A percentile compares a stretch with the other conserved stretches of the same genome.
phyloP scores from a whole-genome alignment of 2,888 invertebrate genomes.

The Lasioglossum oenotherae region DNA sequence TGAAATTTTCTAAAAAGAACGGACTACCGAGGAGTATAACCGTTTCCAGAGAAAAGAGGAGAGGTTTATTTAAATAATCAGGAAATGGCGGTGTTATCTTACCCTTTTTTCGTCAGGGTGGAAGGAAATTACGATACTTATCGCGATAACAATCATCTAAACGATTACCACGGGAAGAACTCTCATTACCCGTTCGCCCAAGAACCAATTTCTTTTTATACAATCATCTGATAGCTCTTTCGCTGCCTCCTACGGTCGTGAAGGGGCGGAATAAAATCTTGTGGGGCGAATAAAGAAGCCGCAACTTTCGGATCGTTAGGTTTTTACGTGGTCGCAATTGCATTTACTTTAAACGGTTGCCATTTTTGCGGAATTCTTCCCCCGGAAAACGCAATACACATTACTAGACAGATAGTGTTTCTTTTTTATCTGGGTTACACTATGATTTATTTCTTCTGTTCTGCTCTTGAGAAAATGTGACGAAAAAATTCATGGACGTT shows the following conservation, averaged over 20 bases:
- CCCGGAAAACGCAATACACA: not conserved
- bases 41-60: not conserved
- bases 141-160: constrained; percentile 49
- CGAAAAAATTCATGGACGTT: too few relatives aligned
- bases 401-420: not conserved
- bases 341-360: constrained; percentile 29
- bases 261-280: constrained; percentile 38
- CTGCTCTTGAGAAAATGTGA: too few relatives aligned
- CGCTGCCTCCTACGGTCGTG: constrained; percentile 27
- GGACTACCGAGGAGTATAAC: not conserved
- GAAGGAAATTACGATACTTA: constrained; percentile 44
- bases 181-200: constrained; percentile 54
- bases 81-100: not conserved
- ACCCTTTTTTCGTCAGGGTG: not conserved
- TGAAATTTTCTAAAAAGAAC: not conserved
- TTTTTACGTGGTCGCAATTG: constrained; percentile 28
- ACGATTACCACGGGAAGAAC: constrained; percentile 40
- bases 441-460: too few relatives aligned
- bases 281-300: constrained; percentile 44
- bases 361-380: not conserved
- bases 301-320: constrained; percentile 50
- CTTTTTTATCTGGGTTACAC: too few relatives aligned
- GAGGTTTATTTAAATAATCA: not conserved
- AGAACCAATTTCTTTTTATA: constrained; percentile 59
- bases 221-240: constrained; percentile 56